Conservation (phyloP, 2,797 vertebrate species). For the Chelmon rostratus region DNA sequence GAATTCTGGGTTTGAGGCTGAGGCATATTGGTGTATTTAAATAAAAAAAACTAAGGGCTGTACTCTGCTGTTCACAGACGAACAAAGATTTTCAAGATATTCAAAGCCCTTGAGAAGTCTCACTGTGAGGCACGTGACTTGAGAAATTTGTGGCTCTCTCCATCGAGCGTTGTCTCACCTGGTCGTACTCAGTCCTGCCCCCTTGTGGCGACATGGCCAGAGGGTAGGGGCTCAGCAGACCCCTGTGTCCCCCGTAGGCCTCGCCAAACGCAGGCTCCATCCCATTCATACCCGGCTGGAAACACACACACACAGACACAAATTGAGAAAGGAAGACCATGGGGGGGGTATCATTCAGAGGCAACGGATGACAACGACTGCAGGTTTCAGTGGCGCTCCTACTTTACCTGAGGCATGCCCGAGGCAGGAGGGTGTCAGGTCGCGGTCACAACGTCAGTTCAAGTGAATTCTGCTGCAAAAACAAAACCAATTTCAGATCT, state of each 20-base stretch:
- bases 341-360: background rate
- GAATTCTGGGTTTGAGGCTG: background rate
- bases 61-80: background rate
- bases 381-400: background rate
- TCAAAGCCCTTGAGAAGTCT: background rate
- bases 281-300: constrained; percentile 85
- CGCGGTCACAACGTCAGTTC: constrained; percentile 59
- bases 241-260: constrained; percentile 82
- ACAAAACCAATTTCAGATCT: background rate
- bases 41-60: background rate
- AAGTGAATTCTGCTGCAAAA: constrained; percentile 52
- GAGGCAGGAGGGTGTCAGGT: constrained; percentile 73
- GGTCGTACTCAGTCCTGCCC: constrained; percentile 82
- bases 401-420: constrained; percentile 86
- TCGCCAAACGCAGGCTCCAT: constrained; percentile 88
- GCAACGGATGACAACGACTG: background rate
- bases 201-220: constrained; percentile 83
- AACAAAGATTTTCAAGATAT: background rate
- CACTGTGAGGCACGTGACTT: too few species aligned
- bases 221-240: constrained; percentile 80
- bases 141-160: background rate
- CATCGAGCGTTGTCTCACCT: constrained; percentile 59
- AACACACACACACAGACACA: constrained; percentile 21
- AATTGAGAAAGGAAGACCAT: background rate
- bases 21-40: background rate